Conservation (phyloP, 2,888 invertebrate genomes). For the Brachynemurus nebulosus region DNA sequence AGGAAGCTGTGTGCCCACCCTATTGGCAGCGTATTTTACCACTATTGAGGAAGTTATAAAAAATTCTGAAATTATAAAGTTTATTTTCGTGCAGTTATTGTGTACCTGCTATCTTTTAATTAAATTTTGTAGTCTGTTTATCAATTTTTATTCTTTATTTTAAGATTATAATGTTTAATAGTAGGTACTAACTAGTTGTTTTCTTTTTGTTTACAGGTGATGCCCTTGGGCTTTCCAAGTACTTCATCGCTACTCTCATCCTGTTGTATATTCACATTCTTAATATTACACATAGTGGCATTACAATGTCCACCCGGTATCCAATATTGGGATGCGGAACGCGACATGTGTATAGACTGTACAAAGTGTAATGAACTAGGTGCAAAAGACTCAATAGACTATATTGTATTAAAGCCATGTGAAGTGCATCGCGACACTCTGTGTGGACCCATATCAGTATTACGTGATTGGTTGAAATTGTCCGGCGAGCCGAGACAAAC, state of each 20-base stretch:
- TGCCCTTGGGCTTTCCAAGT: constrained; percentile 23
- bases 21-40: too few species aligned
- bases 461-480: constrained; percentile 47
- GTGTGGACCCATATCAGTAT: constrained; percentile 53
- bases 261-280: constrained; percentile 17
- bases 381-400: constrained; percentile 31
- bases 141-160: not conserved
- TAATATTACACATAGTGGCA: constrained; percentile 17
- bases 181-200: not conserved
- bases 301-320: constrained; percentile 34
- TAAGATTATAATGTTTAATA: not conserved
- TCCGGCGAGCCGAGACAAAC: constrained; percentile 32
- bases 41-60: too few species aligned
- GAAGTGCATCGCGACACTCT: constrained; percentile 60
- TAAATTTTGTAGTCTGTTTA: not conserved
- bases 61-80: too few species aligned
- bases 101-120: not conserved
- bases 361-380: constrained; percentile 45
- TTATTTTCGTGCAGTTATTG: too few species aligned
- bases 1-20: too few species aligned
- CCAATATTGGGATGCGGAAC: constrained; percentile 55
- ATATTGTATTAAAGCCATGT: constrained; percentile 59
- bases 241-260: constrained; percentile 8
- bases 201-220: constrained; percentile 25
- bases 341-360: constrained; percentile 53